phyloP scores from a whole-genome alignment of 2,113 vertebrate species.

The Oceanites oceanicus region DNA sequence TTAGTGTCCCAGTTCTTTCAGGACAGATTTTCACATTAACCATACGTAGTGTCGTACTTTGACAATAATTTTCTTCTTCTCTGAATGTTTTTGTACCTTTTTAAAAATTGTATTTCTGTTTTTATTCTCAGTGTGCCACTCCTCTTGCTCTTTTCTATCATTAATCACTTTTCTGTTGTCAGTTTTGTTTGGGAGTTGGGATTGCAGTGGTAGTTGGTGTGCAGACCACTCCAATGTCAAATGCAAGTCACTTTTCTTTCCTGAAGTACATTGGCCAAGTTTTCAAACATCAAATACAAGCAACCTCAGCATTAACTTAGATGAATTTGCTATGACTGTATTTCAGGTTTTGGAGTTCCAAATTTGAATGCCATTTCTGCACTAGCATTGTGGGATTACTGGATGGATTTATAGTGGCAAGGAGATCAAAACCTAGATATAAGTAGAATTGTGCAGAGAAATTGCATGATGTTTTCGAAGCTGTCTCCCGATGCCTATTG shows the following conservation, averaged over 20 bases:
- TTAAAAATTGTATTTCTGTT: background rate
- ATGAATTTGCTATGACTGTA: background rate
- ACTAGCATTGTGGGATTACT: background rate
- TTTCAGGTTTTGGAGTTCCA: background rate
- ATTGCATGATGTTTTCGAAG: background rate
- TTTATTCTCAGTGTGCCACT: background rate
- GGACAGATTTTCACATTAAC: background rate
- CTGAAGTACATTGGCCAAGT: background rate
- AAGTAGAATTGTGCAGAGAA: background rate
- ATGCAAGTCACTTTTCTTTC: background rate
- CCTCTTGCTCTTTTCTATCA: background rate
- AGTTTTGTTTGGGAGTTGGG: background rate
- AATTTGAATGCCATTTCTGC: background rate
- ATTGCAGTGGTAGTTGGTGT: background rate
- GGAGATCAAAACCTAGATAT: background rate
- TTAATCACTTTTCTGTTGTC: background rate
- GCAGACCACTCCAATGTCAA: background rate
- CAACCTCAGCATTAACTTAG: background rate
- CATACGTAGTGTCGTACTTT: background rate
- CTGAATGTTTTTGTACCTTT: background rate
- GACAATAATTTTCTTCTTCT: background rate
- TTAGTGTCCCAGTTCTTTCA: conserved; percentile 7
- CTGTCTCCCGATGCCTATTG: background rate
- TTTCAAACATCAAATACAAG: background rate
- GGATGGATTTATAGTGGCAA: background rate